These are phyloP conservation scores for Spatulosminthurus flaviceps DNA, from an alignment of 2,888 invertebrate species.

Conservation along the genomic window DNA sequence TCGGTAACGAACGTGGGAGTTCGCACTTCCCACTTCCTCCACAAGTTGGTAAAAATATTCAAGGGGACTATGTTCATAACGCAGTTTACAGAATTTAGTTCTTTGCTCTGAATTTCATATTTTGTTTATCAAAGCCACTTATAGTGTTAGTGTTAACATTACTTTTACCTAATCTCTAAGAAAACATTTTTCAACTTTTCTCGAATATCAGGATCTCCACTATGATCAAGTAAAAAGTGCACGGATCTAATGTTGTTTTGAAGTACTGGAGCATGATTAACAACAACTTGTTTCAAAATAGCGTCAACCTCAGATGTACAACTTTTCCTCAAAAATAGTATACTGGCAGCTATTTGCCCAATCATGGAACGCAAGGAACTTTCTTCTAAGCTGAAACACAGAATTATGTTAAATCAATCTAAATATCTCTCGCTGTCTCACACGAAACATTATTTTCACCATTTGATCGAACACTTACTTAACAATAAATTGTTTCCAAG, in stretches of 20 bases:
- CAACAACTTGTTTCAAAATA: constrained; percentile 48
- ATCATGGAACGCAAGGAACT: constrained; percentile 49
- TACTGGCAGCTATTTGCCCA: constrained; percentile 52
- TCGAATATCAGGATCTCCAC: neutral
- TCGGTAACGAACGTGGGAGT: constrained; percentile 66
- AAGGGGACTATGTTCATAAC: neutral
- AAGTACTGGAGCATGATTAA: neutral
- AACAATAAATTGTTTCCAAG: constrained; percentile 53
- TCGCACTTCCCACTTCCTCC: constrained; percentile 65
- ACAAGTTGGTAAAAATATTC: constrained; percentile 51
- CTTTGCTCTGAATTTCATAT: no score
- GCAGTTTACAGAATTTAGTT: no score
- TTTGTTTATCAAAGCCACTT: neutral
- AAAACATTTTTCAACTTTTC: constrained; percentile 11
- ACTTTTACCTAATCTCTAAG: neutral
- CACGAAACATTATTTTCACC: no score
- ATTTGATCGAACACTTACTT: constrained; percentile 46
- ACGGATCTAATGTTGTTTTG: neutral
- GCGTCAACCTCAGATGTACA: constrained; percentile 44
- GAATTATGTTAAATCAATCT: neutral
- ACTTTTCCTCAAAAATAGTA: constrained; percentile 45
- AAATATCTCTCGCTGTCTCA: no score
- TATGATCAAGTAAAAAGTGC: constrained; percentile 16
- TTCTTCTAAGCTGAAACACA: constrained; percentile 52
- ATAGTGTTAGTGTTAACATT: neutral